A percentile compares a stretch with the other conserved stretches of the same genome.
Evolutionary conservation across 2,888 invertebrate species (phyloP).

Genomic region (Corbicula japonica): DNA sequence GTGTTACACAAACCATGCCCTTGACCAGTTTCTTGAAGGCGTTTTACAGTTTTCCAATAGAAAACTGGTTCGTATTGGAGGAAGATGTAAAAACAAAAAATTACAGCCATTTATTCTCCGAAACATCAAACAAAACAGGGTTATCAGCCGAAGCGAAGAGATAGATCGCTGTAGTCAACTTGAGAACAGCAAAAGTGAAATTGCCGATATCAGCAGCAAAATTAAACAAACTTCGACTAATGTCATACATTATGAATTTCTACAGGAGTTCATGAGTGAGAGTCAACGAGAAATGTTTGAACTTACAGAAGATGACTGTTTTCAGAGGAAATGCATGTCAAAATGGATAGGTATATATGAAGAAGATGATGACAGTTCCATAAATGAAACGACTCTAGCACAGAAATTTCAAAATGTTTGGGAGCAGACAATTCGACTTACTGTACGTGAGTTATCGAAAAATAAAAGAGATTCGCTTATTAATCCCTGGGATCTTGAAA

Average conservation of each 20-base stretch:
- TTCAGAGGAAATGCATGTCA: conserved; percentile 21
- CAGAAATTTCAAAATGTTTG: conserved; percentile 26
- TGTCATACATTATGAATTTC: conserved; percentile 43
- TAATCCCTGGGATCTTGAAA: conserved; percentile 35
- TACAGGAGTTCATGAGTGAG: conserved; percentile 60
- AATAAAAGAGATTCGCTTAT: conserved; percentile 3
- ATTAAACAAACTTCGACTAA: conserved; percentile 62
- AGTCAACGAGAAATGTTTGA: conserved; percentile 51
- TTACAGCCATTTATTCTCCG: conserved; percentile 70
- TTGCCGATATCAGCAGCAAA: conserved; percentile 58
- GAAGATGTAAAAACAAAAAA: conserved; percentile 73
- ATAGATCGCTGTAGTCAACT: conserved; percentile 60
- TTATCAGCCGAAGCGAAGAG: conserved; percentile 62
- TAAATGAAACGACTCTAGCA: neutral
- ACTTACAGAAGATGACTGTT: neutral
- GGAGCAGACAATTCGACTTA: conserved; percentile 40
- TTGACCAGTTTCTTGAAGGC: conserved; percentile 85
- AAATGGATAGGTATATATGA: conserved; percentile 39
- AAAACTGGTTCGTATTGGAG: conserved; percentile 82
- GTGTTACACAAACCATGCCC: conserved; percentile 86
- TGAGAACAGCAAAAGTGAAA: conserved; percentile 37
- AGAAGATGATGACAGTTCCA: neutral
- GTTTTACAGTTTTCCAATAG: conserved; percentile 70
- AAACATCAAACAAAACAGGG: conserved; percentile 46
- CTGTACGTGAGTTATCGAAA: conserved; percentile 22